phyloP scores from a whole-genome alignment of 2,888 invertebrate species.

The Podabrus alpinus region DNA sequence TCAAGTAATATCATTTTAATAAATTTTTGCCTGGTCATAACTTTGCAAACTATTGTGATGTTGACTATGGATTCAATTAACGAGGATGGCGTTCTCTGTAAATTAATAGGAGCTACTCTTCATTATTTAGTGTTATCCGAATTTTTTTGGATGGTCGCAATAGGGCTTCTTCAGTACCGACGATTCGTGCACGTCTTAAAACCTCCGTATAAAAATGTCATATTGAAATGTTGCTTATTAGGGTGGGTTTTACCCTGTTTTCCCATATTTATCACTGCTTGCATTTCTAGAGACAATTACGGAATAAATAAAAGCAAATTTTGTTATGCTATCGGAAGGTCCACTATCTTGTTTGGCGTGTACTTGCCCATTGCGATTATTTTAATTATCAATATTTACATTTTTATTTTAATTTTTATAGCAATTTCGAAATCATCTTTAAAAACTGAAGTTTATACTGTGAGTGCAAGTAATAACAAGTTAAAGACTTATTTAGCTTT shows the following conservation, averaged over 20 bases:
- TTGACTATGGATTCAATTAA: constrained; percentile 44
- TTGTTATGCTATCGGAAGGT: constrained; percentile 57
- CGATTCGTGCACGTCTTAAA: constrained; percentile 65
- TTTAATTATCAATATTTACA: constrained; percentile 59
- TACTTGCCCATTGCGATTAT: constrained; percentile 59
- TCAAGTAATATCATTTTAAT: constrained; percentile 62
- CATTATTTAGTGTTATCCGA: constrained; percentile 67
- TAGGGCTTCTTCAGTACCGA: constrained; percentile 66
- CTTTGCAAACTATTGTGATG: constrained; percentile 54
- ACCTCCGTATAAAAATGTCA: constrained; percentile 60
- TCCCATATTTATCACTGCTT: constrained; percentile 51
- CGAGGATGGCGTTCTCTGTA: constrained; percentile 56
- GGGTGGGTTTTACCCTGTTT: constrained; percentile 64
- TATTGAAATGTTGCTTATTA: constrained; percentile 62
- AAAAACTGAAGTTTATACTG: constrained; percentile 57
- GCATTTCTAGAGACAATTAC: constrained; percentile 14
- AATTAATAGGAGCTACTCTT: constrained; percentile 60
- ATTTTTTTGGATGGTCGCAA: constrained; percentile 71
- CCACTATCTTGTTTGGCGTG: constrained; percentile 57
- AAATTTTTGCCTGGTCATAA: constrained; percentile 58
- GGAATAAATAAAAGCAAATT: constrained; percentile 49
- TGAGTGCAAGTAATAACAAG: constrained; percentile 56
- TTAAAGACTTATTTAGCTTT: constrained; percentile 61
- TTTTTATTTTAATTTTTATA: constrained; percentile 61
- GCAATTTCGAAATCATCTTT: constrained; percentile 48